These are phyloP conservation scores for Drosophila baimaii DNA, from an alignment of 1,140 invertebrate species.

Conservation along the genomic window DNA sequence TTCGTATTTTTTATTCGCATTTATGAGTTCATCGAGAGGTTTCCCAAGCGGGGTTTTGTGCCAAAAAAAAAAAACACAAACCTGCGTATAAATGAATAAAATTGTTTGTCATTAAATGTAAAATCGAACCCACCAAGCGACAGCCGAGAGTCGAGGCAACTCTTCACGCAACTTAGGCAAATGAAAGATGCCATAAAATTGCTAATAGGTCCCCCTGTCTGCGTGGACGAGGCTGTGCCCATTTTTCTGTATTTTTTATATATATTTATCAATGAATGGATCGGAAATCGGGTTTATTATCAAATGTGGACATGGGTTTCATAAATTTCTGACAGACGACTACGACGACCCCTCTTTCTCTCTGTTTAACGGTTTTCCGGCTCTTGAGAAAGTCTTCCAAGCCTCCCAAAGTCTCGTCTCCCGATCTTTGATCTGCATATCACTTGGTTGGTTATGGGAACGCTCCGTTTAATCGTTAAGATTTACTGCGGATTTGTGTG, in stretches of 20 bases:
- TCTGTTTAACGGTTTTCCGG: slow-evolving; percentile 43
- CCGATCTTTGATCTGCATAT: slow-evolving; percentile 42
- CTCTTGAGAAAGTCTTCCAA: slow-evolving; percentile 54
- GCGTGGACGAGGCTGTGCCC: slow-evolving; percentile 40
- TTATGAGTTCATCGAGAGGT: slow-evolving; percentile 43
- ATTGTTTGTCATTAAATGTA: slow-evolving; percentile 56
- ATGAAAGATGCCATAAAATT: slow-evolving; percentile 75
- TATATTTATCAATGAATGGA: slow-evolving; percentile 62
- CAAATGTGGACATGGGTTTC: slow-evolving; percentile 57
- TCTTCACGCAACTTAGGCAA: slow-evolving; percentile 73
- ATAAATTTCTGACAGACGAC: slow-evolving; percentile 58
- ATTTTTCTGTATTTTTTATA: slow-evolving; percentile 49
- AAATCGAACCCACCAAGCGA: slow-evolving; percentile 18
- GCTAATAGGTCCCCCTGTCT: slow-evolving; percentile 57
- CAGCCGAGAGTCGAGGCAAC: not conserved
- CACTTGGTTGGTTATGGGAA: slow-evolving; percentile 35
- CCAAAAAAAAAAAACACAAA: slow-evolving; percentile 3
- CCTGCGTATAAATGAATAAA: slow-evolving; percentile 50
- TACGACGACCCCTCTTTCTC: slow-evolving; percentile 20
- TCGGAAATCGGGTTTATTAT: slow-evolving; percentile 57
- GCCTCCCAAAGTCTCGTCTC: not conserved
- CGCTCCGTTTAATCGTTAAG: slow-evolving; percentile 25
- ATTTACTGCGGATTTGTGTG: slow-evolving; percentile 6
- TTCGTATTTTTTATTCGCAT: slow-evolving; percentile 24
- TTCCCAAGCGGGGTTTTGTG: slow-evolving; percentile 29